Conservation (phyloP, 2,113 vertebrate species). For the Ceyx melanurus region DNA sequence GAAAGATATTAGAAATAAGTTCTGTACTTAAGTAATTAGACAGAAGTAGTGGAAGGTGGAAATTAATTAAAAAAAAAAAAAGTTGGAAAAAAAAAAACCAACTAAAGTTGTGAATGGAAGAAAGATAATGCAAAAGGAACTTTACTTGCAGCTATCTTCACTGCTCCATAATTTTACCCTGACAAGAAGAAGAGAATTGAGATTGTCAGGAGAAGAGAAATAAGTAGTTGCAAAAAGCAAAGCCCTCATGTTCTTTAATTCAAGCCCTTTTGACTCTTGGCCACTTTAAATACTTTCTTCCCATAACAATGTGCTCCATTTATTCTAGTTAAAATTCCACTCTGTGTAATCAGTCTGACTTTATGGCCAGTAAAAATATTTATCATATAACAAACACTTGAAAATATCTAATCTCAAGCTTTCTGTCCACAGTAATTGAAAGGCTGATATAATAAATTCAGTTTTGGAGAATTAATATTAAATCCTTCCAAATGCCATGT, state of each 20-base stretch:
- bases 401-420: background rate
- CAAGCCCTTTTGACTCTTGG: conserved; percentile 1
- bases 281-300: conserved; percentile 8
- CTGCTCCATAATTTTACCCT: background rate
- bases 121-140: background rate
- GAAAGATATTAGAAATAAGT: background rate
- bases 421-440: background rate
- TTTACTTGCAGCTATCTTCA: background rate
- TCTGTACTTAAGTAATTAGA: background rate
- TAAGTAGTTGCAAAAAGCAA: background rate
- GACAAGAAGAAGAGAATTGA: background rate
- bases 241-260: background rate
- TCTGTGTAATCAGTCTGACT: background rate
- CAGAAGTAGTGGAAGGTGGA: background rate
- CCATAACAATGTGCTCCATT: background rate
- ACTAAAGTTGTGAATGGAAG: background rate
- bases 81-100: too few relatives aligned
- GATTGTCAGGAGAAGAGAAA: background rate
- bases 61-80: background rate
- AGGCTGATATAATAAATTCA: background rate
- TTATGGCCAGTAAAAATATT: background rate
- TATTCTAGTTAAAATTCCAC: conserved; percentile 17
- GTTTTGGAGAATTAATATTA: background rate
- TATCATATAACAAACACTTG: background rate
- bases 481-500: background rate